Evolutionary conservation across 2,113 vertebrate genomes (phyloP).

Genomic region (Colossoma macropomum): DNA sequence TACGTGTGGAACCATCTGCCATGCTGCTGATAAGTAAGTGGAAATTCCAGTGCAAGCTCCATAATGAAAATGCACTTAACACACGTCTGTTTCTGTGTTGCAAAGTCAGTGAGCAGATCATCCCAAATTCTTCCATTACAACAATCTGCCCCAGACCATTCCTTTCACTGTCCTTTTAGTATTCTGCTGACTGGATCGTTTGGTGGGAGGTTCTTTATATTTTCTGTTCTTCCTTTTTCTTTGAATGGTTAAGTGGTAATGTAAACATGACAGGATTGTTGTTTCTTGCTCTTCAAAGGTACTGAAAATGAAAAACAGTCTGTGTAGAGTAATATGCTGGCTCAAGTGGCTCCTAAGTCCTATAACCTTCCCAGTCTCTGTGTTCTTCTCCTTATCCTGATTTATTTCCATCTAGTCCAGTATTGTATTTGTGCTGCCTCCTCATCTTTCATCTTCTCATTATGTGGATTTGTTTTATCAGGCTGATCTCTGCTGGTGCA

Average conservation of each 20-base stretch:
- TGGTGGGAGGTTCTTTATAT: too few relatives aligned
- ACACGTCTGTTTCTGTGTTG: not conserved
- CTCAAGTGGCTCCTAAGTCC: not conserved
- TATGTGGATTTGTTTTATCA: conserved; percentile 54
- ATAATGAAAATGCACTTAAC: not conserved
- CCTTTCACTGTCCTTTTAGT: too few relatives aligned
- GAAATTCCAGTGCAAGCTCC: not conserved
- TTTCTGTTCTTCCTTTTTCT: not conserved
- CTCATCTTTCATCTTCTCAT: not conserved
- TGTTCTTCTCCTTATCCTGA: not conserved
- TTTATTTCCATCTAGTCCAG: not conserved
- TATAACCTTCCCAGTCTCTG: too few relatives aligned
- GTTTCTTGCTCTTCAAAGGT: not conserved
- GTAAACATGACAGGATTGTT: not conserved
- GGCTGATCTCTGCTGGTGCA: conserved; percentile 94
- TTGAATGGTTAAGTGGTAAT: not conserved
- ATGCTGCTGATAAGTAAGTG: conserved; percentile 95
- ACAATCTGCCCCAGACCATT: too few relatives aligned
- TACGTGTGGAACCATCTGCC: conserved; percentile 95
- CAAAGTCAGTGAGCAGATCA: too few relatives aligned
- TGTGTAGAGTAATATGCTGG: not conserved
- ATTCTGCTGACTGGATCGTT: too few relatives aligned
- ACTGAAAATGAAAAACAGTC: not conserved
- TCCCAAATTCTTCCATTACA: too few relatives aligned
- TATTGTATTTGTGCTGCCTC: not conserved